Conservation (phyloP, 2,797 vertebrate genomes). For the Gallinago nigripennis region DNA sequence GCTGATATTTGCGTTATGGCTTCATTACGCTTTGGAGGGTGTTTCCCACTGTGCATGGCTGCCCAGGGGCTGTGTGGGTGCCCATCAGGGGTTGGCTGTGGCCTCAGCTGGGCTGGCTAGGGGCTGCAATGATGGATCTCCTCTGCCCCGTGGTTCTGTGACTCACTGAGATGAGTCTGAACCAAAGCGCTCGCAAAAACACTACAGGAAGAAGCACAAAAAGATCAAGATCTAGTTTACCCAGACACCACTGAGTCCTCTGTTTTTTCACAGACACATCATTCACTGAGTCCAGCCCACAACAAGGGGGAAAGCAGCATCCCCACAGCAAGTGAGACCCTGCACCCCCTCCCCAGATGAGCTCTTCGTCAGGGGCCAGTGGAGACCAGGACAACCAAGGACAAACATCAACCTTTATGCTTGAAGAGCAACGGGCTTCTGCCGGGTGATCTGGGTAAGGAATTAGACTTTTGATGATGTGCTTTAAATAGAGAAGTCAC, state of each 20-base stretch:
- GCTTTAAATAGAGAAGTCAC: neutral
- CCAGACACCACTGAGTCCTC: neutral
- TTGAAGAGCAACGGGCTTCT: neutral
- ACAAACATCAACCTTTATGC: neutral
- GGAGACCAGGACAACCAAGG: neutral
- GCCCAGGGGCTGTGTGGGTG: neutral
- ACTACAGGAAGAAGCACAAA: neutral
- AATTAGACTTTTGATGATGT: neutral
- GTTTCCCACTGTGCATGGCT: rapidly evolving
- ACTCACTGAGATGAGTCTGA: neutral
- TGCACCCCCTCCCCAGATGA: neutral
- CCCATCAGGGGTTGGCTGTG: rapidly evolving
- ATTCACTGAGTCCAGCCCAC: neutral
- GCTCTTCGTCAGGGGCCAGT: neutral
- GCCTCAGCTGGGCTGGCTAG: rapidly evolving
- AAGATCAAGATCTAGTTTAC: neutral
- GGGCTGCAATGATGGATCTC: neutral
- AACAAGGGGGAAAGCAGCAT: neutral
- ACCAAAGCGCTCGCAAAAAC: neutral
- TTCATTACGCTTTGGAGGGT: neutral
- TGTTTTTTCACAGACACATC: rapidly evolving
- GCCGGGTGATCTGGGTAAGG: neutral
- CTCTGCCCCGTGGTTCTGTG: neutral
- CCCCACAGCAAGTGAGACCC: rapidly evolving
- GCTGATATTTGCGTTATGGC: rapidly evolving